Percentiles rank a stretch among this genome's conserved stretches.
phyloP scores from a whole-genome alignment of 2,888 invertebrate species.

The Tinea pellionella region DNA sequence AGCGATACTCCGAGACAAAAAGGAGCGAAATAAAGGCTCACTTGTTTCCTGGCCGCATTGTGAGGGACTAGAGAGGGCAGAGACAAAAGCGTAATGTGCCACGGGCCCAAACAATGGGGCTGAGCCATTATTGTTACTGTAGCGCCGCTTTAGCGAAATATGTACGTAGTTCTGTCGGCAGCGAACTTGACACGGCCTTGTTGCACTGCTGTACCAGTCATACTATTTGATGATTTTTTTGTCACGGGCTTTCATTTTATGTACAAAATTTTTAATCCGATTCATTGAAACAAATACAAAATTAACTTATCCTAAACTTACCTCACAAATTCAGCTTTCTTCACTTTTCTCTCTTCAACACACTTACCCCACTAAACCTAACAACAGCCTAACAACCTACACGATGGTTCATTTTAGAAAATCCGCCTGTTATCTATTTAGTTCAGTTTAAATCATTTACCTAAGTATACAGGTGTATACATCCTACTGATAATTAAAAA shows the following conservation, averaged over 20 bases:
- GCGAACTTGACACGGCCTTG: constrained; percentile 62
- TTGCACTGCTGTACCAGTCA: constrained; percentile 29
- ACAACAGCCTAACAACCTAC: too few relatives aligned
- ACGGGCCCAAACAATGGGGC: constrained; percentile 68
- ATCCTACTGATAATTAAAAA: too few relatives aligned
- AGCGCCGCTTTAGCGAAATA: constrained; percentile 60
- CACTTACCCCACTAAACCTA: too few relatives aligned
- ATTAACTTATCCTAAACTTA: too few relatives aligned
- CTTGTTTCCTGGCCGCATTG: constrained; percentile 71
- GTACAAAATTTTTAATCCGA: too few relatives aligned
- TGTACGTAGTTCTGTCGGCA: constrained; percentile 35
- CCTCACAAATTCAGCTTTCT: too few relatives aligned
- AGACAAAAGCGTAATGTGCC: constrained; percentile 71
- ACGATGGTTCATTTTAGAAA: too few relatives aligned
- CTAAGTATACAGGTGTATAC: too few relatives aligned
- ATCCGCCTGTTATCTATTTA: too few relatives aligned
- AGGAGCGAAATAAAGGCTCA: constrained; percentile 72
- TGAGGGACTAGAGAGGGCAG: constrained; percentile 69
- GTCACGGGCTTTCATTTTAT: constrained; percentile 10
- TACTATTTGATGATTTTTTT: constrained; percentile 15
- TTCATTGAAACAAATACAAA: too few relatives aligned
- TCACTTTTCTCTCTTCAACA: too few relatives aligned
- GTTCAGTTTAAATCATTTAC: too few relatives aligned
- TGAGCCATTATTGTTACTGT: constrained; percentile 68
- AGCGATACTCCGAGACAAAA: constrained; percentile 72